These are phyloP conservation scores for Drosophila nr. perissopoda DNA, from an alignment of 2,888 invertebrate species.

Conservation along the genomic window DNA sequence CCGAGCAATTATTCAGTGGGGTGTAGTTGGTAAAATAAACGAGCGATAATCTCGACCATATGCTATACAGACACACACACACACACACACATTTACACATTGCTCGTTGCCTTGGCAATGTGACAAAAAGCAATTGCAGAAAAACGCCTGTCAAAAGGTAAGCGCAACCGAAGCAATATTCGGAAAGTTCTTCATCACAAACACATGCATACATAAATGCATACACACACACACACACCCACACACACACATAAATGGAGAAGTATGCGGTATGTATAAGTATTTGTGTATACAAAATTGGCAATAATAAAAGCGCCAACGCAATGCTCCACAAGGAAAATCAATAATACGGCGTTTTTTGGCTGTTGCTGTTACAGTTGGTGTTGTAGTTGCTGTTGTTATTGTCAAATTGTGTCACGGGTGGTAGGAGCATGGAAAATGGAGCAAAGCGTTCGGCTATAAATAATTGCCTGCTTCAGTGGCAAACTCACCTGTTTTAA, in stretches of 20 bases:
- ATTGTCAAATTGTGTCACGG: slow-evolving; percentile 45
- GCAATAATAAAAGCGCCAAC: slow-evolving; percentile 64
- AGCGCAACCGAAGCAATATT: slow-evolving; percentile 45
- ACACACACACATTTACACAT: slow-evolving; percentile 8
- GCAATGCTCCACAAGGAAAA: slow-evolving; percentile 56
- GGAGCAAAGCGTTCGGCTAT: slow-evolving; percentile 46
- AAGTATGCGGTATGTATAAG: slow-evolving; percentile 10
- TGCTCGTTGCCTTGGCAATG: slow-evolving; percentile 76
- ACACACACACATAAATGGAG: slow-evolving; percentile 4
- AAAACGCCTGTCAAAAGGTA: slow-evolving; percentile 50
- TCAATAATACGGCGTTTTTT: slow-evolving; percentile 66
- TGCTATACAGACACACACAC: slow-evolving; percentile 37
- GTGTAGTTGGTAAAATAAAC: slow-evolving; percentile 31
- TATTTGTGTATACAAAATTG: slow-evolving; percentile 31
- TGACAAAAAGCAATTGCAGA: slow-evolving; percentile 71
- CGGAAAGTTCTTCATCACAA: slow-evolving; percentile 28
- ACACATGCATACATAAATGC: slow-evolving; percentile 5
- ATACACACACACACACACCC: not conserved
- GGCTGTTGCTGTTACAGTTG: slow-evolving; percentile 23
- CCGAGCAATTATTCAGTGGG: slow-evolving; percentile 33
- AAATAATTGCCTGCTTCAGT: slow-evolving; percentile 36
- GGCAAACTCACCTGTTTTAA: slow-evolving; percentile 63
- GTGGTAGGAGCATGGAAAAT: slow-evolving; percentile 45
- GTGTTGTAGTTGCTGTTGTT: slow-evolving; percentile 24
- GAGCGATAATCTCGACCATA: slow-evolving; percentile 57